Conservation (phyloP, 2,888 invertebrate species). For the Formica aserva region DNA sequence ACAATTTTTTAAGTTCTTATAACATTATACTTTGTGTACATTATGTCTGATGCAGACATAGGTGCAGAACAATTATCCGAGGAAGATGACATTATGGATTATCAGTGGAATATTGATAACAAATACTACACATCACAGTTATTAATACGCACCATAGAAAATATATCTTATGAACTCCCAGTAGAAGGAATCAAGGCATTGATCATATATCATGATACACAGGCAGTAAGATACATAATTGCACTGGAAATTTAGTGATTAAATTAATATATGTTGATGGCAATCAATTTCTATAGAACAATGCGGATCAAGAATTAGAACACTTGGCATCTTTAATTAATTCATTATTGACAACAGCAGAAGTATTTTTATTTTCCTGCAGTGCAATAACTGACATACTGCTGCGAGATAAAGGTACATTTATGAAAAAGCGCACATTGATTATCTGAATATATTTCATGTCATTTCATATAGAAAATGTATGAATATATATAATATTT, state of each 20-base stretch:
- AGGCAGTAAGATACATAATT: conserved; percentile 80
- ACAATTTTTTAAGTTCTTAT: background rate
- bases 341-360: conserved; percentile 77
- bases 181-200: conserved; percentile 88
- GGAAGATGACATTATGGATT: conserved; percentile 81
- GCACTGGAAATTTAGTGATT: background rate
- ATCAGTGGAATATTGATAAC: conserved; percentile 89
- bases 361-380: conserved; percentile 80
- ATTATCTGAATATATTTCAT: background rate
- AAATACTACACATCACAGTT: conserved; percentile 91
- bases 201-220: conserved; percentile 89
- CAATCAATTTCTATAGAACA: conserved; percentile 76
- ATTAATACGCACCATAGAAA: conserved; percentile 87
- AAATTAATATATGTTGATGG: conserved; percentile 30
- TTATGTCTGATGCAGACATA: conserved; percentile 73
- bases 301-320: conserved; percentile 74
- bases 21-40: background rate
- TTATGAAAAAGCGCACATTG: background rate
- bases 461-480: background rate
- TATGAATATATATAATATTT: background rate
- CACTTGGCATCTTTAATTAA: conserved; percentile 77
- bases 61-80: conserved; percentile 79
- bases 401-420: conserved; percentile 86
- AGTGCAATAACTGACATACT: conserved; percentile 82
- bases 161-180: conserved; percentile 86